A percentile compares a stretch with the other conserved stretches of the same genome.
Evolutionary conservation across 2,113 vertebrate species (phyloP).

Genomic region (Carassius gibelio): DNA sequence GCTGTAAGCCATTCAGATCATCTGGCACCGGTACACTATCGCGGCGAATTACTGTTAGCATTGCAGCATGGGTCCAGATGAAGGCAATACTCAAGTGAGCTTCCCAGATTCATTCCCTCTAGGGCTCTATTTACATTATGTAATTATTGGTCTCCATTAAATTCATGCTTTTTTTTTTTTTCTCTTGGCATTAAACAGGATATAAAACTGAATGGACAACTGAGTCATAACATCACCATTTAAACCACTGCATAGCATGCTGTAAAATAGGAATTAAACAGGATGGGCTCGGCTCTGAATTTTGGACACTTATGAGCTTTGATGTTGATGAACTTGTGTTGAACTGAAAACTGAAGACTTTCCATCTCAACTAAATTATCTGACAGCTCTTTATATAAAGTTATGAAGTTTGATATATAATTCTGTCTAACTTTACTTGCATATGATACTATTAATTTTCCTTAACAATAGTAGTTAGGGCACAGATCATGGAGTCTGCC

Average conservation of each 20-base stretch:
- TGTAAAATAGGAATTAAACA: background rate
- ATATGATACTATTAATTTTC: too few relatives aligned
- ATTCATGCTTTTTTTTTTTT: background rate
- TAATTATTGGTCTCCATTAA: slow-evolving; percentile 4
- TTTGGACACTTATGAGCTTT: background rate
- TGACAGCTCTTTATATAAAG: too few relatives aligned
- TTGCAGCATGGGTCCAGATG: slow-evolving; percentile 17
- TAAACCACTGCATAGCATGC: background rate
- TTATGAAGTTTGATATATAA: too few relatives aligned
- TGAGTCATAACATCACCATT: slow-evolving; percentile 12
- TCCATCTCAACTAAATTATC: too few relatives aligned
- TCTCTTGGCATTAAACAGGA: slow-evolving; percentile 8
- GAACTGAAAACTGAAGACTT: too few relatives aligned
- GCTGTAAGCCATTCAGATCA: background rate
- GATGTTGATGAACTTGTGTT: background rate
- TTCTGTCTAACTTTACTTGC: too few relatives aligned
- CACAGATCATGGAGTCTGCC: too few relatives aligned
- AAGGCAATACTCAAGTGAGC: slow-evolving; percentile 13
- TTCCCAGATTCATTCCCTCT: slow-evolving; percentile 8
- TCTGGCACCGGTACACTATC: background rate
- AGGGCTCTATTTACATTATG: slow-evolving; percentile 12
- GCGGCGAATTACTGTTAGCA: slow-evolving; percentile 5
- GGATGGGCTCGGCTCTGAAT: background rate
- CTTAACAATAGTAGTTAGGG: too few relatives aligned
- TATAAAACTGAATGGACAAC: background rate